Evolutionary conservation across 1,140 invertebrate genomes (phyloP).

Genomic region (Bombus pascuorum): DNA sequence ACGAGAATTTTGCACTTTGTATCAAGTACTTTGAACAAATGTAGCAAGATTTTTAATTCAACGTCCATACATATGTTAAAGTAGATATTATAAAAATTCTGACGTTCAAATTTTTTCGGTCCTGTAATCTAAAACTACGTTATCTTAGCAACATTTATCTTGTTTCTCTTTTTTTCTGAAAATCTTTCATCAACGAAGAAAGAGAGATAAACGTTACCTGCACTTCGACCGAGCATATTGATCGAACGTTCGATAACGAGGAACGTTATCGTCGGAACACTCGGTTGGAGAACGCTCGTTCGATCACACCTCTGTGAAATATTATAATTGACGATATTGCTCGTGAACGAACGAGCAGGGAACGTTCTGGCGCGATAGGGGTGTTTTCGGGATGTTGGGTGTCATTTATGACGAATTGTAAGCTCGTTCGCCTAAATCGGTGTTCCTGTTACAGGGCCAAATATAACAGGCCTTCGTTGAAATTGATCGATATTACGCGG

Average conservation of each 20-base stretch:
- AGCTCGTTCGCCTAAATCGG: background rate
- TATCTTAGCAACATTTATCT: background rate
- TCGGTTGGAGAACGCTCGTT: background rate
- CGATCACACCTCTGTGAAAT: conserved; percentile 27
- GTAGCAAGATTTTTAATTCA: background rate
- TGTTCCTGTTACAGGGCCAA: no score
- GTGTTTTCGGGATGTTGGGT: background rate
- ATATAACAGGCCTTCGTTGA: no score
- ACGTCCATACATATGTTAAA: background rate
- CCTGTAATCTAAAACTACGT: background rate
- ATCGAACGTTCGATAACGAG: conserved; percentile 62
- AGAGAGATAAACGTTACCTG: background rate
- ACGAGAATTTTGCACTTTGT: background rate
- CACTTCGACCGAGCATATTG: conserved; percentile 23
- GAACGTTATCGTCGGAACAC: conserved; percentile 50
- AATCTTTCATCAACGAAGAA: background rate
- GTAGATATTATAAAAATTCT: background rate
- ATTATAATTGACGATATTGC: conserved; percentile 51
- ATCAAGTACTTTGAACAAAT: background rate
- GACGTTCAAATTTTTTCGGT: background rate
- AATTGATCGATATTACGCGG: no score
- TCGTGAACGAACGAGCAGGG: background rate
- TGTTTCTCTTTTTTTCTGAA: background rate
- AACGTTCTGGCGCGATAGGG: background rate
- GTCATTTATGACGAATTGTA: background rate